Evolutionary conservation across 2,113 vertebrate species (phyloP).

Genomic region (Myiozetetes cayanensis): DNA sequence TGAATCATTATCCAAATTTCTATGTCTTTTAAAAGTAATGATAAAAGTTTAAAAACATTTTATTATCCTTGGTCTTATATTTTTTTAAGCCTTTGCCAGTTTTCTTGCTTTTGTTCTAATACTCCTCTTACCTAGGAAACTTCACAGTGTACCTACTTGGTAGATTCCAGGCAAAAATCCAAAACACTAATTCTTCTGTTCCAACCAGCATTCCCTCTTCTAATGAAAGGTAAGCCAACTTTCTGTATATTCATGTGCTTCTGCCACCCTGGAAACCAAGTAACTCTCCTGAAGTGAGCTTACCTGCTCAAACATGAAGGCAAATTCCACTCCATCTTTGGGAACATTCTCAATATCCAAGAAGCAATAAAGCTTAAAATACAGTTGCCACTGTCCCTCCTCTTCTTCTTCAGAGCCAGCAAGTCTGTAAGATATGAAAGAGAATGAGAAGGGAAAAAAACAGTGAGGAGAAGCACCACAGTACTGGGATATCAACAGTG

Average conservation of each 20-base stretch:
- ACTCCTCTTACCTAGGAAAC: not conserved
- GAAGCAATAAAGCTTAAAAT: constrained; percentile 95
- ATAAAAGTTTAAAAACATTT: not conserved
- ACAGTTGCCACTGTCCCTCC: constrained; percentile 87
- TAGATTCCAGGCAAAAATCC: not conserved
- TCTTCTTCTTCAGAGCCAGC: constrained; percentile 84
- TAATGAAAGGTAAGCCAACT: not conserved
- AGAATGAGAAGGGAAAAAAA: not conserved
- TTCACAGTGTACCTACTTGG: not conserved
- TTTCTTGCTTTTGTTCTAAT: not conserved
- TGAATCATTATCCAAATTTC: not conserved
- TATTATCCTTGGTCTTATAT: not conserved
- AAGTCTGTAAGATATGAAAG: constrained; percentile 67
- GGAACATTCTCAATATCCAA: constrained; percentile 91
- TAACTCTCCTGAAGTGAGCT: not conserved
- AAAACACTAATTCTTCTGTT: not conserved
- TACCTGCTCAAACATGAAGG: constrained; percentile 96
- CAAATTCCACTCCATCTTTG: constrained; percentile 91
- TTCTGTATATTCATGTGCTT: not conserved
- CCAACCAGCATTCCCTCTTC: not conserved
- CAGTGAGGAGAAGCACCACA: not conserved
- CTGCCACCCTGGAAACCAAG: not conserved
- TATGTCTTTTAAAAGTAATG: not conserved
- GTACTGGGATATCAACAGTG: not conserved
- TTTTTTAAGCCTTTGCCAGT: not conserved